Conservation (phyloP, 2,113 vertebrate genomes). For the Hypocryptadius cinnamomeus region DNA sequence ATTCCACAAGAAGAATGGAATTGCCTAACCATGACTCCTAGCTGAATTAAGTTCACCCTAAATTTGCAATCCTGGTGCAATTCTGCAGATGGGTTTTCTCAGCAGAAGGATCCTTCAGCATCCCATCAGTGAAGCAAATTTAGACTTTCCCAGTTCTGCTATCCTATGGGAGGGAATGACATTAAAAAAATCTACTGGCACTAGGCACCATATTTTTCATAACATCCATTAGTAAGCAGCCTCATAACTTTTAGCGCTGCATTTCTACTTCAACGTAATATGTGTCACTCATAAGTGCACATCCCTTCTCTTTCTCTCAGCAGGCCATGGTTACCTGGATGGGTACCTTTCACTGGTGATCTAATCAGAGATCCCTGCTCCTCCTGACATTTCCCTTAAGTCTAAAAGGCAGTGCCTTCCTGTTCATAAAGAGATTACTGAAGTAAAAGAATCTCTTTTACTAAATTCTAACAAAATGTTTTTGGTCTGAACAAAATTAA, state of each 20-base stretch:
- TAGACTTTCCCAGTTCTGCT: background rate
- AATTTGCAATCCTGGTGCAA: background rate
- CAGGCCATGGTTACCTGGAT: background rate
- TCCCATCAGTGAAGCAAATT: background rate
- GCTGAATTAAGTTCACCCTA: background rate
- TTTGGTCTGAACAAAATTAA: constrained; percentile 15
- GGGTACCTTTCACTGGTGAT: background rate
- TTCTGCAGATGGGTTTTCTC: background rate
- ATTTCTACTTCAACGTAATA: background rate
- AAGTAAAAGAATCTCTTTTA: background rate
- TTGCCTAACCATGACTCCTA: background rate
- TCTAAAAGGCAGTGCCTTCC: background rate
- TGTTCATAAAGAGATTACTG: background rate
- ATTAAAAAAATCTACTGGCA: background rate
- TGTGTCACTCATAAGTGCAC: background rate
- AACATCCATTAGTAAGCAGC: background rate
- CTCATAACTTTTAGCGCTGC: background rate
- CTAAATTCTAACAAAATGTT: background rate
- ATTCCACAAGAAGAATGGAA: background rate
- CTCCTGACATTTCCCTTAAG: background rate
- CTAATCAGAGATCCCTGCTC: background rate
- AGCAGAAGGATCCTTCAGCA: background rate
- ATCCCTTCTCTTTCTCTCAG: background rate
- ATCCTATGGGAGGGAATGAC: background rate
- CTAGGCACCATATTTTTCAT: background rate